Evolutionary conservation across 2,113 vertebrate genomes (phyloP).

Genomic region (Dermatemys mawii): DNA sequence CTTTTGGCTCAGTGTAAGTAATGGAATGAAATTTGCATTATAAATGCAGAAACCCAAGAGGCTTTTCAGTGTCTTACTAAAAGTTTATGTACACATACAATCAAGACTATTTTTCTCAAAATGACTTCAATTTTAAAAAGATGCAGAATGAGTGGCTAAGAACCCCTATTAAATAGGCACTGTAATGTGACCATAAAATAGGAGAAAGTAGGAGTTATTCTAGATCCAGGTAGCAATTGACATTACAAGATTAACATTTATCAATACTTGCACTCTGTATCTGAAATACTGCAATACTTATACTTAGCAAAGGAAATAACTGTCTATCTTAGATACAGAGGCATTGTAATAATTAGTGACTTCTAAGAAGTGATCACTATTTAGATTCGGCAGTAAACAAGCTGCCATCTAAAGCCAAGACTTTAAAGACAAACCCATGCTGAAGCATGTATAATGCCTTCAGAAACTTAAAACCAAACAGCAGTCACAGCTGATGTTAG

Average conservation of each 20-base stretch:
- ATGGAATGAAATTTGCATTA: neutral
- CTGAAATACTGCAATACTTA: constrained; percentile 46
- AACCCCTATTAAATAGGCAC: constrained; percentile 54
- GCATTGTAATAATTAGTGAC: neutral
- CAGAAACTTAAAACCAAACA: neutral
- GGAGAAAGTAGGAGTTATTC: constrained; percentile 12
- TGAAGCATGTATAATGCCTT: neutral
- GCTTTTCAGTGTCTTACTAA: constrained; percentile 20
- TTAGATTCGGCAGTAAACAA: neutral
- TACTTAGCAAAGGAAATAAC: neutral
- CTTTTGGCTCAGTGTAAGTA: constrained; percentile 27
- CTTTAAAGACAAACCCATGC: neutral
- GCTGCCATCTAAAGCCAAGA: neutral
- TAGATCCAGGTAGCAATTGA: neutral
- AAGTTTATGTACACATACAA: constrained; percentile 61
- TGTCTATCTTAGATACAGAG: neutral
- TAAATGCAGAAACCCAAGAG: no score
- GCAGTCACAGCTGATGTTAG: neutral
- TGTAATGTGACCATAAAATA: constrained; percentile 50
- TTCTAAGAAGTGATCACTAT: neutral
- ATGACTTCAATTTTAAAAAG: neutral
- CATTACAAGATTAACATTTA: constrained; percentile 45
- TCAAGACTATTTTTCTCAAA: constrained; percentile 43
- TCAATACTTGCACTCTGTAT: constrained; percentile 54
- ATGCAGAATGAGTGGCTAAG: neutral